Base-by-base conservation (phyloP, 2,113 vertebrate genomes). In the Nyctibius bracteatus region DNA sequence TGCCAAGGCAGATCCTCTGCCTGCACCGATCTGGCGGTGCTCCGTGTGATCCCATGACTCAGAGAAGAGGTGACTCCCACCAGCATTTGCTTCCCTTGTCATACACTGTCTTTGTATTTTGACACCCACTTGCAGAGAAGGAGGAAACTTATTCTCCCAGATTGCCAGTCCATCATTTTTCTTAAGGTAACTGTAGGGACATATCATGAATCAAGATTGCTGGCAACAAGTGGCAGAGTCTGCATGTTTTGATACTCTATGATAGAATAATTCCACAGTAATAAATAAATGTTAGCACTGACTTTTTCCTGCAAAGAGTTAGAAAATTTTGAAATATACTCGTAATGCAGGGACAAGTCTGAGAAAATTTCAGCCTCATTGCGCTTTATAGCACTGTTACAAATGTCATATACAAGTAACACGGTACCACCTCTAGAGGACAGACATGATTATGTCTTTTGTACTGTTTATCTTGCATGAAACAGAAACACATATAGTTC, bases 1-100 rank as follows among this genome's bases (percentile, higher is more conserved):
- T 27, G 13, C 65, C 81, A 25, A 62, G 61, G 21, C 2, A 3
- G 51, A 82, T 66, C 4, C 31, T 35, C 20, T 0, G 0, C 33
- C 35, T 87, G n/a, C 1, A 1, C n/a, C 4, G 4, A 75, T 25
- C 35, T 84, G 33, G 9, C 3, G 4, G 31, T 61, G 41, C 24
- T 77, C 59, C 16, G 0, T 46, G 20, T 79, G 73, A 33, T 85
- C 66, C n/a, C 22, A 12, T 85, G 59, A 66, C 37, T 84, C 52
- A 72, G 30, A n/a, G 25, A 51, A 81, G 24, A 63, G 62, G 35
- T 68, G 74, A 92, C 41, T 94, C 52, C 35, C 35, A 88, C 35
- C n/a, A 86, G 30, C 37, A 16, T 72, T 91, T 79, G 23, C 33
- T 82, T 62, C 72, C 39, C n/a, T 59, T 91, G 33, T 90, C 62